Evolutionary conservation across 2,797 vertebrate species (phyloP).

Genomic region (Pelochelys cantorii): DNA sequence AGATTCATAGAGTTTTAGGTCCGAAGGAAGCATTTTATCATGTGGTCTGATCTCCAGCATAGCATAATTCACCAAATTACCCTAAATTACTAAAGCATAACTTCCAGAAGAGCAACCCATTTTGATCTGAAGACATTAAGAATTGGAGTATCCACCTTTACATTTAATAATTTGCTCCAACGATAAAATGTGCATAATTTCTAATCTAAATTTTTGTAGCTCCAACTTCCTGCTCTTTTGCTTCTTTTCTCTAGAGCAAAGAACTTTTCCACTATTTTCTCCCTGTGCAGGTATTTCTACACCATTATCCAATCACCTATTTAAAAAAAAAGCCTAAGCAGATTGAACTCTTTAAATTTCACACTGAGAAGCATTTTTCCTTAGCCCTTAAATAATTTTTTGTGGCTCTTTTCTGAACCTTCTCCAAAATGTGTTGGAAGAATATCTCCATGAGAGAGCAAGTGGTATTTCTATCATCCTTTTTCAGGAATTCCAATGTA

Average conservation of each 20-base stretch:
- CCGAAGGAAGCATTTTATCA: constrained; percentile 18
- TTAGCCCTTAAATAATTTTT: neutral
- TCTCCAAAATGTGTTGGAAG: neutral
- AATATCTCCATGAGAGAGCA: neutral
- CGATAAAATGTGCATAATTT: neutral
- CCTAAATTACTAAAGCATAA: neutral
- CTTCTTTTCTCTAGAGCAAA: neutral
- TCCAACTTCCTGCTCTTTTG: neutral
- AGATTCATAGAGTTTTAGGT: neutral
- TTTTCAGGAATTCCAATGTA: neutral
- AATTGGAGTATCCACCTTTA: neutral
- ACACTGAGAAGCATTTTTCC: neutral
- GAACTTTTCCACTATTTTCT: constrained; percentile 1
- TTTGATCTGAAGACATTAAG: neutral
- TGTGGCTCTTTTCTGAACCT: neutral
- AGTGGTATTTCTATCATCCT: neutral
- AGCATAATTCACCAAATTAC: constrained; percentile 11
- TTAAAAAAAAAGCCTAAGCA: neutral
- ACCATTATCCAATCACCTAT: neutral
- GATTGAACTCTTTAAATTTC: neutral
- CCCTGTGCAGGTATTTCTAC: neutral
- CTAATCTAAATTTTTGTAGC: neutral
- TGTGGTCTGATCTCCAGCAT: neutral
- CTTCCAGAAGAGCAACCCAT: neutral
- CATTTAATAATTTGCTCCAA: neutral